phyloP scores from a whole-genome alignment of 2,888 invertebrate genomes.

The Himalopsyche kuldschensis region DNA sequence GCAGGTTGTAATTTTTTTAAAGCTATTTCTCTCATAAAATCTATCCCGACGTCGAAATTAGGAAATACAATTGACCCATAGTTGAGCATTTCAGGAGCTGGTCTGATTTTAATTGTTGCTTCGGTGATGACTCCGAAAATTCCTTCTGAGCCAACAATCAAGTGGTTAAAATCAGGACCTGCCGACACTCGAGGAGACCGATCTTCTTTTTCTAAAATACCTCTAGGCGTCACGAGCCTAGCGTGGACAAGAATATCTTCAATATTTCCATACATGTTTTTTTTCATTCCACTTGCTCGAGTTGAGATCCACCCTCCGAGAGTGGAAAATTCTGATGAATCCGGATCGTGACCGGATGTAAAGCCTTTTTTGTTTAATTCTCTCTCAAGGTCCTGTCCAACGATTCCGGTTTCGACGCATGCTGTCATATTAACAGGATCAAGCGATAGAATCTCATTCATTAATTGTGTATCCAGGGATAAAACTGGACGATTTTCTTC shows the following conservation, averaged over 20 bases:
- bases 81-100: conserved; percentile 78
- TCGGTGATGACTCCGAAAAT: conserved; percentile 94
- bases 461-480: conserved; percentile 89
- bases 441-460: conserved; percentile 94
- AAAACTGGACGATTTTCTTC: conserved; percentile 80
- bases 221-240: conserved; percentile 81
- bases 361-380: conserved; percentile 75
- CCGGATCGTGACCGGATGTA: conserved; percentile 96
- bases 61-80: conserved; percentile 97
- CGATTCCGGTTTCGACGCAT: conserved; percentile 85
- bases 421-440: conserved; percentile 82
- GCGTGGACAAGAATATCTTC: conserved; percentile 91
- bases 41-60: conserved; percentile 86
- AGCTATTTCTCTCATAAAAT: conserved; percentile 85
- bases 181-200: conserved; percentile 88
- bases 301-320: conserved; percentile 98
- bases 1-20: conserved; percentile 86
- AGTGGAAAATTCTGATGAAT: conserved; percentile 95
- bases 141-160: conserved; percentile 92
- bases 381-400: conserved; percentile 92
- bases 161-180: conserved; percentile 94
- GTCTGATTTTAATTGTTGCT: conserved; percentile 84
- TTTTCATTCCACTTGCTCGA: conserved; percentile 98
- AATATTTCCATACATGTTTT: conserved; percentile 96
- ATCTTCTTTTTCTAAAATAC: conserved; percentile 80